These are phyloP conservation scores for Gorsachius goisagi DNA, from an alignment of 2,113 vertebrate species.

Conservation along the genomic window DNA sequence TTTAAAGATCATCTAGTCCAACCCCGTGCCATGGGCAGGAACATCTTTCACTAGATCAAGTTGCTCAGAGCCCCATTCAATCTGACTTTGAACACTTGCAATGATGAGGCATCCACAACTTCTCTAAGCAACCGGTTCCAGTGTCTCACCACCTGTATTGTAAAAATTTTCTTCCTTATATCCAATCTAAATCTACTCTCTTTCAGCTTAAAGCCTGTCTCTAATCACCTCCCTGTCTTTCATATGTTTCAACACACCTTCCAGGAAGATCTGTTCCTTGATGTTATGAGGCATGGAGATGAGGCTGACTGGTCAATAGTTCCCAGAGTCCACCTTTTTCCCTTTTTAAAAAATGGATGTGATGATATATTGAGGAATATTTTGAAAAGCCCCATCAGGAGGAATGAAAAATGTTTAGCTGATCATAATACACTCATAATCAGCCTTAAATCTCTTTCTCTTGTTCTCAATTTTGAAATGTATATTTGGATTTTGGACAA, in stretches of 20 bases:
- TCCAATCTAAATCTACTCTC: neutral
- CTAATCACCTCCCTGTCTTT: neutral
- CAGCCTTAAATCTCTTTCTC: neutral
- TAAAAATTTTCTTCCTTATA: neutral
- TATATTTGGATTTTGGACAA: neutral
- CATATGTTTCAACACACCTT: neutral
- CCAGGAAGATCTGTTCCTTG: neutral
- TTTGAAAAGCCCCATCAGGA: neutral
- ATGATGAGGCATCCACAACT: neutral
- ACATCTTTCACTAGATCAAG: neutral
- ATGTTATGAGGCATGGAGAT: rapidly evolving
- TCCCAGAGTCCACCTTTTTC: neutral
- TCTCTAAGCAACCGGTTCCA: neutral
- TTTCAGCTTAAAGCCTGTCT: neutral
- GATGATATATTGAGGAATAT: neutral
- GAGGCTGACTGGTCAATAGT: neutral
- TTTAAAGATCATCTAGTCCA: neutral
- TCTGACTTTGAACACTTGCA: neutral
- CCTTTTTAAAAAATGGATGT: neutral
- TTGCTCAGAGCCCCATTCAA: neutral
- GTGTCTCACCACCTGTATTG: neutral
- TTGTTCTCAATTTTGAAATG: neutral
- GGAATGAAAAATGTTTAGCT: neutral
- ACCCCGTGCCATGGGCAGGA: neutral
- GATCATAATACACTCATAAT: neutral